Conservation (phyloP, 37 sponge, comb jelly and placozoan genomes). For the Halichondria panicea region DNA sequence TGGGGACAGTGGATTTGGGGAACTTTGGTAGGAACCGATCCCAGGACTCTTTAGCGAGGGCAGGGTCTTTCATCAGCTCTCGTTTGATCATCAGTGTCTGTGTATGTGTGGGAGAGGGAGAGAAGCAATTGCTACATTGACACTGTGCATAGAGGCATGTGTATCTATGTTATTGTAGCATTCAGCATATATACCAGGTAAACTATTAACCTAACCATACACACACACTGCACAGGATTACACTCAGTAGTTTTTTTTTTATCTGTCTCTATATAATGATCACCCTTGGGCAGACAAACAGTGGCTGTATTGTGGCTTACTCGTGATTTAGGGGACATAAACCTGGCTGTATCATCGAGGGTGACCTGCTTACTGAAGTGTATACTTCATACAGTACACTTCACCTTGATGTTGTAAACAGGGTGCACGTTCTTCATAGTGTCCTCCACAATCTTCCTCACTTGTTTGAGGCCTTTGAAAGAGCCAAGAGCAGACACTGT, state of each 20-base stretch:
- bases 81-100: constrained; percentile 95
- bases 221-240: no score
- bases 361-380: no score
- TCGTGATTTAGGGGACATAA: no score
- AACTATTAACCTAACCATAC: background rate
- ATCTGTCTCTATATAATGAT: no score
- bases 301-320: no score
- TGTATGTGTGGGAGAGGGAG: no score
- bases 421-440: constrained; percentile 99
- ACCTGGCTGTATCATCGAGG: no score
- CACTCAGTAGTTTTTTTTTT: no score
- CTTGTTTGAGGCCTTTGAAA: constrained; percentile 89
- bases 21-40: constrained; percentile 98
- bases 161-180: background rate
- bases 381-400: no score
- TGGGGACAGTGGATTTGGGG: constrained; percentile 84
- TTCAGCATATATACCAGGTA: background rate
- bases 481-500: constrained; percentile 92
- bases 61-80: constrained; percentile 96
- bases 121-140: background rate
- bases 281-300: no score
- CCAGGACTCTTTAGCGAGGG: constrained; percentile 91
- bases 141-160: background rate
- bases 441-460: constrained; percentile 89
- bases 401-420: constrained; percentile 97